Percentiles rank a stretch among this genome's conserved stretches.
Evolutionary conservation across 2,113 vertebrate species (phyloP).

Genomic region (Boulengeromyrus knoepffleri): DNA sequence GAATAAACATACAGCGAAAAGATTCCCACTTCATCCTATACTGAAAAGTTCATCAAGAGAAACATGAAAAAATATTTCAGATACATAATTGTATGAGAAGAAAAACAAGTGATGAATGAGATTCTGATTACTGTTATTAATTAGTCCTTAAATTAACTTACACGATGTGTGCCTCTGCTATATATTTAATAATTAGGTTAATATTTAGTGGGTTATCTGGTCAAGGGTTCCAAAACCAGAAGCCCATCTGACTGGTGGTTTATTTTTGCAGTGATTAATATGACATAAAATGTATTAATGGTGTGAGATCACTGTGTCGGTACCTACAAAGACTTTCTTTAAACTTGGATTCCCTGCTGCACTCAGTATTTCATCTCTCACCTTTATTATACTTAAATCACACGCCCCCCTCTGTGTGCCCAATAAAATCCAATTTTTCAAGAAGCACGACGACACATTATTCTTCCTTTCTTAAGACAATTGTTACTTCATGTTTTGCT

Average conservation of each 20-base stretch:
- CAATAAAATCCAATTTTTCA: conserved; percentile 15
- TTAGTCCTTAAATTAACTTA: not conserved
- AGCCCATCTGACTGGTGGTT: not conserved
- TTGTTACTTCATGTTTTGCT: not conserved
- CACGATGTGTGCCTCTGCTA: not conserved
- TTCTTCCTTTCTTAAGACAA: conserved; percentile 4
- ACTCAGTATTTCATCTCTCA: conserved; percentile 17
- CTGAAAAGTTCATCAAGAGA: not conserved
- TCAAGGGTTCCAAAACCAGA: not conserved
- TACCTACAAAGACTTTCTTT: not conserved
- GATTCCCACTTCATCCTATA: not conserved
- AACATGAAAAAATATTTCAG: not conserved
- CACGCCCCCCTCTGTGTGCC: not conserved
- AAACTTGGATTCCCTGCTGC: conserved; percentile 11
- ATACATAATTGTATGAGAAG: conserved; percentile 5
- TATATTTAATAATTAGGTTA: not conserved
- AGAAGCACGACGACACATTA: not conserved
- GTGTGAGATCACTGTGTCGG: conserved; percentile 2
- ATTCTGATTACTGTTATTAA: not conserved
- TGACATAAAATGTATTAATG: conserved; percentile 6
- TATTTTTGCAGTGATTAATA: conserved; percentile 15
- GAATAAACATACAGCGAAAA: not conserved
- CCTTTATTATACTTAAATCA: conserved; percentile 1
- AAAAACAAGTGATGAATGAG: not conserved
- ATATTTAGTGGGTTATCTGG: not conserved